Base-by-base conservation (phyloP, 2,797 vertebrate species). In the Chaenodraco wilsoni region DNA sequence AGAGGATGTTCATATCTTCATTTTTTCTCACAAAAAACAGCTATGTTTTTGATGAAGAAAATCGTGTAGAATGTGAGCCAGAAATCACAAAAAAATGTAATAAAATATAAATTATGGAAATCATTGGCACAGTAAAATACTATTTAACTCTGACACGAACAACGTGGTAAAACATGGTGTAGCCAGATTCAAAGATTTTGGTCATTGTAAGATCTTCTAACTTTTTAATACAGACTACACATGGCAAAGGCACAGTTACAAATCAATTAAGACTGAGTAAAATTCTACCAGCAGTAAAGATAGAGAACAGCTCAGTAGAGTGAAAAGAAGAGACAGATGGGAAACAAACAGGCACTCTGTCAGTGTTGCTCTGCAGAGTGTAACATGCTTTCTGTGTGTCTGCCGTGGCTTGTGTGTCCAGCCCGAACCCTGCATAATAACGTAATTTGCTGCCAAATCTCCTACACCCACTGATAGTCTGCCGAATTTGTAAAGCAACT, bases 251-350 rank as follows among this genome's bases (percentile, higher is more conserved):
- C 76, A 77, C 65, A 82, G 78, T 83, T 79, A 86, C 73, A 86
- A 86, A 90, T 90, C 81, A 91, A 83, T 84, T 87, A 91, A 82
- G 76, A 84, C 65, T 79, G 70, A 88, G 63, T 73, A 51, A 84
- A 84, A 87, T 83, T 87, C 40, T 71, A 70, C 59, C 77, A 81
- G 65, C 69, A 86, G 82, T 71, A 76, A 83, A 84, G 66, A 83
- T 46, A 63, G 54, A 69, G 27, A 84, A 73, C 74, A 78, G 84
- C 78, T 82, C 80, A 85, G 72, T 72, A 61, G 63, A 82, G 72
- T 81, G 81, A 77, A 55, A 79, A 71, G 19, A 44, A 82, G 64
- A 82, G 82, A 90, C 86, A 92, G 89, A 91, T 89, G 88, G 88
- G 70, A 89, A 84, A 82, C 80, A 90, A 82, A 88, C 86, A 86